Conservation (phyloP, 2,888 invertebrate species). For the Dasypogon diadema region DNA sequence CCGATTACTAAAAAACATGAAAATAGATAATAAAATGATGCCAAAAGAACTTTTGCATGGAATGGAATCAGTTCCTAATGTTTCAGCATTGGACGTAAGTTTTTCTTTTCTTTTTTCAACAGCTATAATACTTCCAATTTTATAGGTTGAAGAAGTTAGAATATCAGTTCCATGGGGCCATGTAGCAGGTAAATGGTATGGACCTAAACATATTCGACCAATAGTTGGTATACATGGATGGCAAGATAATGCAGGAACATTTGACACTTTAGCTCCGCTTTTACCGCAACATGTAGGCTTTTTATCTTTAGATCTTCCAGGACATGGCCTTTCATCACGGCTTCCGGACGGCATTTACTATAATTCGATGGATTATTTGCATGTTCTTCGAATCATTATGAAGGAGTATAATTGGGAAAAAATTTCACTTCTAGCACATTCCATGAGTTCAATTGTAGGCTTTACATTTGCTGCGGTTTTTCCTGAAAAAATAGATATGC, state of each 20-base stretch:
- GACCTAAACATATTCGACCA: constrained; percentile 74
- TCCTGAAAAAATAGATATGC: constrained; percentile 70
- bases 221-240: constrained; percentile 82
- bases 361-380: constrained; percentile 67
- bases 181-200: constrained; percentile 79
- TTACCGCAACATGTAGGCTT: constrained; percentile 70
- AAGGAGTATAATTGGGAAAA: constrained; percentile 78
- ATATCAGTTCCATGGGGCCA: constrained; percentile 79
- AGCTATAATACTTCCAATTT: too few relatives aligned
- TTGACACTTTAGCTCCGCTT: constrained; percentile 77
- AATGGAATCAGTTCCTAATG: too few relatives aligned
- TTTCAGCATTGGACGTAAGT: too few relatives aligned
- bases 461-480: constrained; percentile 74
- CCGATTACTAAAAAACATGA: too few relatives aligned
- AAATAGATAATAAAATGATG: too few relatives aligned
- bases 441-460: constrained; percentile 75
- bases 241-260: constrained; percentile 83
- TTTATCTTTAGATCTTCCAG: constrained; percentile 76
- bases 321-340: too few relatives aligned
- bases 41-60: too few relatives aligned
- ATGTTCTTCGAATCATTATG: constrained; percentile 71
- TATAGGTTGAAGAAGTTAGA: constrained; percentile 73
- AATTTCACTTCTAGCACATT: constrained; percentile 77
- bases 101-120: too few relatives aligned
- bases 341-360: constrained; percentile 72